phyloP scores from a whole-genome alignment of 2,888 invertebrate genomes.

The Xylota segnis region DNA sequence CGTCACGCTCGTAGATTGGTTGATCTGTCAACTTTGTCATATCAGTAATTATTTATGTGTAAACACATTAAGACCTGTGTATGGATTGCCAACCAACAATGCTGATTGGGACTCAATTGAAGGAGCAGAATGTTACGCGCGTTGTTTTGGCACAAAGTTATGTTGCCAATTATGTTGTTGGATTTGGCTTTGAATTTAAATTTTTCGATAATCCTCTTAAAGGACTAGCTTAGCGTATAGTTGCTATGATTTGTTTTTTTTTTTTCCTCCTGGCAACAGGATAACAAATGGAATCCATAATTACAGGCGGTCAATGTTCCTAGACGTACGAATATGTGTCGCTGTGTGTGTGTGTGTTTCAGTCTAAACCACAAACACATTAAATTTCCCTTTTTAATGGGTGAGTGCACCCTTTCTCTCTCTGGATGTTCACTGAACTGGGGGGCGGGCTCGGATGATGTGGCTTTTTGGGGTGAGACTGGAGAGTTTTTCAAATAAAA shows the following conservation, averaged over 20 bases:
- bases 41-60: constrained; percentile 19
- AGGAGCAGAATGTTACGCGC: background rate
- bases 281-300: constrained; percentile 52
- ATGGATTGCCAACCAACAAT: background rate
- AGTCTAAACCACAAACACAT: constrained; percentile 51
- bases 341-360: constrained; percentile 3
- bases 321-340: background rate
- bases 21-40: constrained; percentile 6
- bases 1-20: constrained; percentile 33
- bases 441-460: background rate
- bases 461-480: background rate
- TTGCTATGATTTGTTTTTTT: constrained; percentile 2
- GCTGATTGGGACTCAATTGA: constrained; percentile 17
- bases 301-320: constrained; percentile 43
- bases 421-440: constrained; percentile 3
- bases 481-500: background rate
- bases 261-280: background rate
- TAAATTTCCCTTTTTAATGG: constrained; percentile 40
- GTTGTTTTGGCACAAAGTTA: background rate
- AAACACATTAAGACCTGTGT: constrained; percentile 6
- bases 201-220: constrained; percentile 10
- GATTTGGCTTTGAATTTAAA: constrained; percentile 35
- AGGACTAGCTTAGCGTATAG: background rate
- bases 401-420: constrained; percentile 31
- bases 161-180: constrained; percentile 3